Percentiles rank a stretch among this genome's conserved stretches.
These are phyloP conservation scores for Labeo calbasu DNA, from an alignment of 2,797 vertebrate species.

Conservation along the genomic window DNA sequence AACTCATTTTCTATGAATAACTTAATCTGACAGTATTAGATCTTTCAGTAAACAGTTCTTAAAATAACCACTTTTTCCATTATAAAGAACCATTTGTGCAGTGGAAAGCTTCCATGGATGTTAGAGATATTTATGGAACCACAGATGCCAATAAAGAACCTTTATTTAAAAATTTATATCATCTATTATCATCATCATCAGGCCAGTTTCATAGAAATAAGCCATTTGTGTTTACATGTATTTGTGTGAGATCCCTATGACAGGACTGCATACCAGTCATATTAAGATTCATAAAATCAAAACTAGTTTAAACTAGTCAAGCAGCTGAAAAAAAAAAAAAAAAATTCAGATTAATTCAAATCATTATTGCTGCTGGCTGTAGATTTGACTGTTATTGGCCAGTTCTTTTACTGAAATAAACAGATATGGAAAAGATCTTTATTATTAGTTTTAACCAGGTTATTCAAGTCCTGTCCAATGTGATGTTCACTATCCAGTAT, in stretches of 20 bases:
- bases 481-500: conserved; percentile 10
- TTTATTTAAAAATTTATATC: background rate
- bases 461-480: background rate
- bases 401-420: conserved; percentile 1
- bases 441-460: background rate
- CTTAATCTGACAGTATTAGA: background rate
- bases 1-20: background rate
- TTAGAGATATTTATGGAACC: background rate
- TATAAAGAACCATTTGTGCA: background rate
- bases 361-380: background rate
- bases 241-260: background rate
- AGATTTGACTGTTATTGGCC: background rate
- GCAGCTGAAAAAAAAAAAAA: background rate
- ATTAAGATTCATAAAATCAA: background rate
- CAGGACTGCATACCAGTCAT: background rate
- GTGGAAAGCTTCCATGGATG: background rate
- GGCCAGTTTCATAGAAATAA: background rate
- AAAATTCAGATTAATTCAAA: background rate
- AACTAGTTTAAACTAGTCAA: background rate
- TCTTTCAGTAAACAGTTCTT: background rate
- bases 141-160: background rate
- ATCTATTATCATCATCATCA: background rate
- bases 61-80: background rate
- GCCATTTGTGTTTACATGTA: background rate
- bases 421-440: background rate